Conservation (phyloP, 2,888 invertebrate genomes). For the Drymonia ruficornis region DNA sequence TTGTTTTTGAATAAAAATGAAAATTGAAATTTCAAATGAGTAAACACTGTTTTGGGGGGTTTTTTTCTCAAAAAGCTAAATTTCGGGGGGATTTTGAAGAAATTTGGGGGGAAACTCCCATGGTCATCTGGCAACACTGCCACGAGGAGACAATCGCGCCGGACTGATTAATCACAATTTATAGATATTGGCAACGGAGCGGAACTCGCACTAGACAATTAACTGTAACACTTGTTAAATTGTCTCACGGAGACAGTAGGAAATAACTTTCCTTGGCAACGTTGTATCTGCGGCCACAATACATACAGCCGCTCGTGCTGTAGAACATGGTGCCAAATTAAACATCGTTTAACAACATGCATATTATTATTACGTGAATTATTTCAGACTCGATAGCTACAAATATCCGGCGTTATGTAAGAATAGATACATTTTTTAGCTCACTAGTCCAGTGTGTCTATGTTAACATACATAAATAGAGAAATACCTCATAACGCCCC, state of each 20-base stretch:
- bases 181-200: conserved; percentile 70
- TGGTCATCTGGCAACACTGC: no score
- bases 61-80: no score
- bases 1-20: no score
- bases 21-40: no score
- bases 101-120: no score
- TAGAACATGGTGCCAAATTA: conserved; percentile 64
- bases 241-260: conserved; percentile 64
- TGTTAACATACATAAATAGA: no score
- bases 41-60: no score
- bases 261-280: conserved; percentile 72
- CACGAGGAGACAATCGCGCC: conserved; percentile 49
- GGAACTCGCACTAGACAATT: conserved; percentile 60
- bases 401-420: conserved; percentile 2
- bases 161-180: conserved; percentile 68
- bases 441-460: no score
- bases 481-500: no score
- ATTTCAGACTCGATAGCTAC: conserved; percentile 21
- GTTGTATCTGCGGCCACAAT: conserved; percentile 44
- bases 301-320: conserved; percentile 40
- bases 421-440: not conserved
- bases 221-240: conserved; percentile 69
- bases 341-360: conserved; percentile 48
- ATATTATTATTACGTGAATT: conserved; percentile 26
- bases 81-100: no score